These are phyloP conservation scores for Samia ricini DNA, from an alignment of 1,140 invertebrate genomes.

Conservation along the genomic window DNA sequence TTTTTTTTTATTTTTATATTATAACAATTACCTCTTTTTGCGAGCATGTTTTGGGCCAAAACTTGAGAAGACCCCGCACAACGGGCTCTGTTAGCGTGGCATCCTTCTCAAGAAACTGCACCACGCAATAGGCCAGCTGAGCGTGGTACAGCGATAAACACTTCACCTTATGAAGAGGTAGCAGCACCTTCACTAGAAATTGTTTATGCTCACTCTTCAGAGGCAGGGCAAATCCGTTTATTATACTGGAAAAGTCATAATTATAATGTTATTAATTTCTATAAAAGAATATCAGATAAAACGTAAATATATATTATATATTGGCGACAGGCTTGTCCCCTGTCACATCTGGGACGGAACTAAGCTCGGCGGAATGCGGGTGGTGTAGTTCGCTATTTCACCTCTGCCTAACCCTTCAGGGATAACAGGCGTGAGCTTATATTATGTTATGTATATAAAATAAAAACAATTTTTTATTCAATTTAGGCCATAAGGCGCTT, in stretches of 20 bases:
- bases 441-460: no score
- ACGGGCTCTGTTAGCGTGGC: slow-evolving; percentile 97
- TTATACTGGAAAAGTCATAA: slow-evolving; percentile 85
- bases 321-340: no score
- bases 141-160: slow-evolving; percentile 95
- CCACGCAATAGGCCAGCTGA: slow-evolving; percentile 99
- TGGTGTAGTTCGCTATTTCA: no score
- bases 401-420: no score
- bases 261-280: not conserved
- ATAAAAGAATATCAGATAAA: not conserved
- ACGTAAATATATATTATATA: no score
- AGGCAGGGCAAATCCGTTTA: slow-evolving; percentile 98
- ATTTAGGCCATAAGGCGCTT: no score
- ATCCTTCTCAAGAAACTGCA: slow-evolving; percentile 99
- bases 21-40: slow-evolving; percentile 89
- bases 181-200: slow-evolving; percentile 98
- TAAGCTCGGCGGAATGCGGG: no score
- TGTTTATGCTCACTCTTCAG: slow-evolving; percentile 98
- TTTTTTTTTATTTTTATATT: no score
- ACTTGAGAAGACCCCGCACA: slow-evolving; percentile 96
- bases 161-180: slow-evolving; percentile 99
- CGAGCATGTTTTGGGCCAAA: slow-evolving; percentile 99
- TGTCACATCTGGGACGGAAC: no score
- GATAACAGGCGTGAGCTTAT: no score
- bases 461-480: no score